These are phyloP conservation scores for Baryphthengus martii DNA, from an alignment of 2,113 vertebrate genomes.

Conservation along the genomic window DNA sequence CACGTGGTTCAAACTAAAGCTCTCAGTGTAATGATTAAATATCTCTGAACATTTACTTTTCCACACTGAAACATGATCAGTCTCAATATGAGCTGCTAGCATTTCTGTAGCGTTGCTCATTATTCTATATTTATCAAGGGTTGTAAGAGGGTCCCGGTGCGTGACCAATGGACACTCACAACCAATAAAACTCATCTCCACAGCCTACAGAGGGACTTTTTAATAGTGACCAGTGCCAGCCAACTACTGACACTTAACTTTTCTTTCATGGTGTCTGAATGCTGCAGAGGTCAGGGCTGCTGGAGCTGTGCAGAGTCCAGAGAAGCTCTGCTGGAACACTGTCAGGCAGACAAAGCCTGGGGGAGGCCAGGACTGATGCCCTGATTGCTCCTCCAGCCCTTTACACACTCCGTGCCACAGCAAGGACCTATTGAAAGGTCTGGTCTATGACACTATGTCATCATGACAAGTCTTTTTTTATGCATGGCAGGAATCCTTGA, in stretches of 20 bases:
- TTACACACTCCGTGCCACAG: rapidly evolving
- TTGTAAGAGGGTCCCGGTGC: not conserved
- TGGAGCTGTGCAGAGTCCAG: not conserved
- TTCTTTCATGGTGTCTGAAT: not conserved
- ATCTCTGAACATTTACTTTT: not conserved
- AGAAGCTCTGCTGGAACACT: not conserved
- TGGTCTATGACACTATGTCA: not conserved
- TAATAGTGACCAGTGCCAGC: not conserved
- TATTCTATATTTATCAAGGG: not conserved
- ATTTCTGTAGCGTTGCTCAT: not conserved
- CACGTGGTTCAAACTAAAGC: not conserved
- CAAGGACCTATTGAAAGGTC: not conserved
- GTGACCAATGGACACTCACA: not conserved
- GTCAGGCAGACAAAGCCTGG: not conserved
- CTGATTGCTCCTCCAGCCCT: not conserved
- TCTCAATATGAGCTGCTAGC: not conserved
- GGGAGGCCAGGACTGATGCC: not conserved
- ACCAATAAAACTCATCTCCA: not conserved
- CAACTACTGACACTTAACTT: not conserved
- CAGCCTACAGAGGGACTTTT: not conserved
- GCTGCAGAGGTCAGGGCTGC: not conserved
- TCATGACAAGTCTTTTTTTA: not conserved
- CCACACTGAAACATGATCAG: not conserved
- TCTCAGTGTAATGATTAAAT: not conserved
- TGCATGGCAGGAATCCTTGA: not conserved